These are phyloP conservation scores for Podocnemis expansa DNA, from an alignment of 2,113 vertebrate genomes.

Conservation along the genomic window DNA sequence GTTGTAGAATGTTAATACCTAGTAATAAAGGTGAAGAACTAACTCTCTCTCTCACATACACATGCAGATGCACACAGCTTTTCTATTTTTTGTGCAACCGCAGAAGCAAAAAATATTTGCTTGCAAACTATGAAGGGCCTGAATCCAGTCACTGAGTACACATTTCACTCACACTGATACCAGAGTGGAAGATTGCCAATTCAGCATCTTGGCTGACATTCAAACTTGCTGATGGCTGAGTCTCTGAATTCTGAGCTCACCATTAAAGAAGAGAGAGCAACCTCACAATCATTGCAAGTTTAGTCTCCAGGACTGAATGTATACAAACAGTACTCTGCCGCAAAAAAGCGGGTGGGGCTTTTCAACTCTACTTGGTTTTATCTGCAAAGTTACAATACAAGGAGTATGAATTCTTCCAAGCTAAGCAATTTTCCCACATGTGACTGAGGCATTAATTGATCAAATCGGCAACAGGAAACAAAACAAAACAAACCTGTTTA, in stretches of 20 bases:
- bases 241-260: conserved; percentile 67
- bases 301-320: background rate
- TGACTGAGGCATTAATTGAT: conserved; percentile 32
- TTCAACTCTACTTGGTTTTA: background rate
- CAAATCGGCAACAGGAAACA: conserved; percentile 40
- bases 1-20: conserved; percentile 33
- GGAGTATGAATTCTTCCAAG: background rate
- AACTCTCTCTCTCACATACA: background rate
- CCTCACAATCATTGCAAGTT: conserved; percentile 57
- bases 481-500: conserved; percentile 54
- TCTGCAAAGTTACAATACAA: background rate
- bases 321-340: background rate
- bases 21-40: conserved; percentile 36
- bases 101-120: conserved; percentile 76
- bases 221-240: conserved; percentile 72
- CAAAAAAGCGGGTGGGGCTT: background rate
- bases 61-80: conserved; percentile 44
- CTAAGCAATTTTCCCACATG: conserved; percentile 43
- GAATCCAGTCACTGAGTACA: conserved; percentile 78
- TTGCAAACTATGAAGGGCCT: conserved; percentile 77
- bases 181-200: conserved; percentile 77
- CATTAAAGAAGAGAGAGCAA: conserved; percentile 34
- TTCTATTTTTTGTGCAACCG: conserved; percentile 52
- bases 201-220: conserved; percentile 76
- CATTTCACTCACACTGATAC: conserved; percentile 77